Conservation (phyloP, 2,113 vertebrate genomes). For the Formicarius rufipectus region DNA sequence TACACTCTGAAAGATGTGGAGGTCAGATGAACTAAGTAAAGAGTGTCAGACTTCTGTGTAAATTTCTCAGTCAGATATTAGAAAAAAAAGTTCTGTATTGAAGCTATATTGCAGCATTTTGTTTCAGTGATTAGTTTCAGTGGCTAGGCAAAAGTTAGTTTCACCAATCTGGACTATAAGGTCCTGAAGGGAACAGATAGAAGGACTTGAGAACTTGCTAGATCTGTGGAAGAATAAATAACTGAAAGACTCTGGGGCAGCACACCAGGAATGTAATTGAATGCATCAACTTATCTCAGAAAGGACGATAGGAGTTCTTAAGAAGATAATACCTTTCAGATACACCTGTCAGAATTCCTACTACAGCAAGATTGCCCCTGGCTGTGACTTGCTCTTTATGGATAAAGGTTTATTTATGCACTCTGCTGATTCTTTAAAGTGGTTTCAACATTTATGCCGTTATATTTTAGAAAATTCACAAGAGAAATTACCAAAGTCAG, state of each 20-base stretch:
- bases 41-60: neutral
- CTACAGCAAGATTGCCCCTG: neutral
- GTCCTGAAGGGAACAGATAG: neutral
- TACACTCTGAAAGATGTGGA: neutral
- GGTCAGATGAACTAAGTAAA: neutral
- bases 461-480: neutral
- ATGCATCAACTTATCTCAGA: neutral
- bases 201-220: constrained; percentile 19
- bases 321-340: neutral
- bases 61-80: neutral
- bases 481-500: neutral
- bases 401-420: neutral
- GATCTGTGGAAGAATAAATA: neutral
- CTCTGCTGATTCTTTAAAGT: neutral
- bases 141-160: neutral
- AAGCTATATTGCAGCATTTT: neutral
- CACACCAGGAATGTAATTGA: constrained; percentile 27
- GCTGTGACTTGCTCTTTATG: neutral
- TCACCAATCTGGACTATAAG: neutral
- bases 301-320: neutral
- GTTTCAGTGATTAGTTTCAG: neutral
- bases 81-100: no score
- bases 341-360: constrained; percentile 2
- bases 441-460: neutral
- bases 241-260: neutral